Evolutionary conservation across 2,797 vertebrate species (phyloP).

Genomic region (Poeciliopsis presidionis): DNA sequence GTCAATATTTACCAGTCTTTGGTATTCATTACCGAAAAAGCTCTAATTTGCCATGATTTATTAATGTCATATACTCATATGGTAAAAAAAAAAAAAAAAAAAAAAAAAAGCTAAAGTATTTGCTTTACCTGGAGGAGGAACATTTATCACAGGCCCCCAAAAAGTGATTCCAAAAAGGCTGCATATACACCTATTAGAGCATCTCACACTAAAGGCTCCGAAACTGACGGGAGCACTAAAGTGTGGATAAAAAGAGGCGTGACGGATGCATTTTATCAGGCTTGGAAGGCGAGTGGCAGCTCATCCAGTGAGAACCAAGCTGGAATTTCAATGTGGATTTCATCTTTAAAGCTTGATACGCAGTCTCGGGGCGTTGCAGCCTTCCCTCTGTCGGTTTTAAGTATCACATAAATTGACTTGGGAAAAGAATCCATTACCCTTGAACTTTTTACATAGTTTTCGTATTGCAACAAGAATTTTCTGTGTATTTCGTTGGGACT

Average conservation of each 20-base stretch:
- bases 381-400: neutral
- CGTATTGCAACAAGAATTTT: neutral
- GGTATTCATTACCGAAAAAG: neutral
- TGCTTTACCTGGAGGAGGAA: neutral
- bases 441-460: neutral
- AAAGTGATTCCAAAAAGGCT: neutral
- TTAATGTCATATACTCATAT: neutral
- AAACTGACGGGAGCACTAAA: conserved; percentile 12
- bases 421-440: neutral
- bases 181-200: neutral
- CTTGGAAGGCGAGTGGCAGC: neutral
- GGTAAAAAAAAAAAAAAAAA: neutral
- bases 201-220: neutral
- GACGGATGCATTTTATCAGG: conserved; percentile 5
- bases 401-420: neutral
- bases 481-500: neutral
- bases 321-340: conserved; percentile 8
- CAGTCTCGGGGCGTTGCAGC: neutral
- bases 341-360: neutral
- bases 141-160: neutral
- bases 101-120: neutral
- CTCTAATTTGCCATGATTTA: neutral
- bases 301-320: neutral
- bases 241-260: neutral
- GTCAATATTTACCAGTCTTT: neutral